These are phyloP conservation scores for Caenorhabditis uteleia DNA, from an alignment of 2,888 invertebrate species.

Conservation along the genomic window DNA sequence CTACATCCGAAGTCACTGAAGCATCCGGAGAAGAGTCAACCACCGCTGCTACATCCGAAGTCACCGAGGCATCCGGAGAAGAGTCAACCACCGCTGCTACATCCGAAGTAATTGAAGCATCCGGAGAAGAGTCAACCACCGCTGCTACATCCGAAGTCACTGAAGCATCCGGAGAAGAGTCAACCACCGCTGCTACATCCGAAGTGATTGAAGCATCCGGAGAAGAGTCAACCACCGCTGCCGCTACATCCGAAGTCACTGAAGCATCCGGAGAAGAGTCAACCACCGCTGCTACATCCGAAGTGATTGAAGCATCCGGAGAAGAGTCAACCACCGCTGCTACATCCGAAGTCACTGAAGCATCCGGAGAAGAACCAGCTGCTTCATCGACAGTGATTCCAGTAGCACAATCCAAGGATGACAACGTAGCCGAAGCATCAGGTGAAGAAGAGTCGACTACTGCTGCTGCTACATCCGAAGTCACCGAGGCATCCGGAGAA, in stretches of 20 bases:
- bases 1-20: too few species aligned
- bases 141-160: too few species aligned
- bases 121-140: conserved; percentile 10
- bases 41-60: conserved; percentile 7
- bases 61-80: conserved; percentile 2
- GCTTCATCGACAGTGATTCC: conserved; percentile 6
- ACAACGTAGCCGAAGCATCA: conserved; percentile 4
- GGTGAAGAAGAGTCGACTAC: conserved; percentile 13
- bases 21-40: conserved; percentile 6
- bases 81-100: conserved; percentile 13
- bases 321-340: conserved; percentile 10
- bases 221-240: conserved; percentile 15
- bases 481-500: conserved; percentile 5
- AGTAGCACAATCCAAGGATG: too few species aligned
- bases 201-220: conserved; percentile 12
- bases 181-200: conserved; percentile 5
- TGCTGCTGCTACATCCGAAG: too few species aligned
- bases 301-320: conserved; percentile 9
- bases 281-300: conserved; percentile 3
- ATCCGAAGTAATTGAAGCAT: too few species aligned
- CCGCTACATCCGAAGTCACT: conserved; percentile 3
- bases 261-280: conserved; percentile 22
- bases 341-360: conserved; percentile 16
- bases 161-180: conserved; percentile 15
- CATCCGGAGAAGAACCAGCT: conserved; percentile 14